phyloP scores from a whole-genome alignment of 2,888 invertebrate genomes.

The Volucella bombylans region DNA sequence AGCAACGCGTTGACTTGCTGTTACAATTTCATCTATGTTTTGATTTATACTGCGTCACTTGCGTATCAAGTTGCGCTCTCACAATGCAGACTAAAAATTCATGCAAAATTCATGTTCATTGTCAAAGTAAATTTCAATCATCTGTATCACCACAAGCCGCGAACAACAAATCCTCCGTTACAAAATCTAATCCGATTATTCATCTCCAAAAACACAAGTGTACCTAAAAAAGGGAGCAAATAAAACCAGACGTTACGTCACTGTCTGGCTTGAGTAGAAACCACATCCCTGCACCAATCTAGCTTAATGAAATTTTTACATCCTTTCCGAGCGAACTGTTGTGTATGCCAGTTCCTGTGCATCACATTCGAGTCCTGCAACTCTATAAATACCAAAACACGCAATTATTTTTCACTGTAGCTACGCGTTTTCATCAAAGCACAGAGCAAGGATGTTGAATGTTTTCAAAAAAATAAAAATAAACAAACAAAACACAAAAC shows the following conservation, averaged over 20 bases:
- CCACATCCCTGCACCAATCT: slow-evolving; percentile 62
- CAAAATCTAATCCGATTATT: slow-evolving; percentile 64
- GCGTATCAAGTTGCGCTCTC: too few relatives aligned
- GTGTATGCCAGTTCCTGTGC: not conserved
- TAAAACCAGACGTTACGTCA: slow-evolving; percentile 4
- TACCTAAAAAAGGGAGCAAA: not conserved
- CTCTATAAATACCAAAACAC: slow-evolving; percentile 73
- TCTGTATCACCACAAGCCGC: not conserved
- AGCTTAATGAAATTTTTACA: slow-evolving; percentile 68
- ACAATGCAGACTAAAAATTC: not conserved
- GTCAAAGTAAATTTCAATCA: slow-evolving; percentile 14
- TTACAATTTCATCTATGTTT: too few relatives aligned
- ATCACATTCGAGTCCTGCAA: slow-evolving; percentile 32
- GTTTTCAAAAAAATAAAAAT: not conserved
- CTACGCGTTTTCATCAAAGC: slow-evolving; percentile 21
- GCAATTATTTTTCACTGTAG: slow-evolving; percentile 71
- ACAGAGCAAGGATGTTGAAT: slow-evolving; percentile 23
- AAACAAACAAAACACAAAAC: too few relatives aligned
- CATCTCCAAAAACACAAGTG: slow-evolving; percentile 3
- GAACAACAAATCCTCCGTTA: slow-evolving; percentile 11
- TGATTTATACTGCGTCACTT: too few relatives aligned
- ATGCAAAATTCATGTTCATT: slow-evolving; percentile 23
- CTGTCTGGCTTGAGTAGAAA: slow-evolving; percentile 49
- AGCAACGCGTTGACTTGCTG: too few relatives aligned
- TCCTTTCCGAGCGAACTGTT: slow-evolving; percentile 42